A percentile compares a stretch with the other conserved stretches of the same genome.
Conservation (phyloP, 2,888 invertebrate species). For the Acleris holmiana region DNA sequence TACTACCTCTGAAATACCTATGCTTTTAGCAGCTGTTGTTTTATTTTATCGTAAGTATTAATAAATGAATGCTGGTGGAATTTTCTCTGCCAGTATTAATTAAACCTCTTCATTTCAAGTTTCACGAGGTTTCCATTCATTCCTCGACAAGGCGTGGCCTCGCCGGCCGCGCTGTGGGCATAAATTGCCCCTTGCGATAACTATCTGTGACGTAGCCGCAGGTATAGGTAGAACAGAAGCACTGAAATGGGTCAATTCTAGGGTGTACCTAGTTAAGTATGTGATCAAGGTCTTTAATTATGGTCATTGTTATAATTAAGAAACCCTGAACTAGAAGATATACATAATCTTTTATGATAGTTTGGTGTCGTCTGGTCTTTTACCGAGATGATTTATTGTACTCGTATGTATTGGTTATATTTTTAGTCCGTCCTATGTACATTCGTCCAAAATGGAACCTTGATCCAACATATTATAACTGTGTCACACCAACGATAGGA, state of each 20-base stretch:
- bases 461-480: too few species aligned
- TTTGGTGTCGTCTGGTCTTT: too few species aligned
- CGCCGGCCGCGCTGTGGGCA: slow-evolving; percentile 12
- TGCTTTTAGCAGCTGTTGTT: too few species aligned
- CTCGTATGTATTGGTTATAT: too few species aligned
- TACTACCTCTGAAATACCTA: too few species aligned
- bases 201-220: slow-evolving; percentile 24
- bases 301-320: too few species aligned
- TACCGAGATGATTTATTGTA: too few species aligned
- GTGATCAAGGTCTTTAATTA: neutral
- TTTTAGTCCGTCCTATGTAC: too few species aligned
- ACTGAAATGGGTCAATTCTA: slow-evolving; percentile 20
- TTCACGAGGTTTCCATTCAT: slow-evolving; percentile 30
- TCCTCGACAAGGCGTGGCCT: slow-evolving; percentile 13
- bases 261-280: slow-evolving; percentile 6
- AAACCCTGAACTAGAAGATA: too few species aligned
- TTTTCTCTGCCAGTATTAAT: slow-evolving; percentile 5
- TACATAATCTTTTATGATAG: too few species aligned
- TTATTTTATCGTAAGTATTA: neutral
- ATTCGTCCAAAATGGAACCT: too few species aligned
- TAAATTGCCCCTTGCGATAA: slow-evolving; percentile 19
- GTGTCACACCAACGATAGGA: too few species aligned
- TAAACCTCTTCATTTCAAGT: slow-evolving; percentile 1
- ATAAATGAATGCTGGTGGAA: neutral
- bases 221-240: slow-evolving; percentile 9